These are phyloP conservation scores for Anadara kagoshimensis DNA, from an alignment of 1,140 invertebrate species.

Conservation along the genomic window DNA sequence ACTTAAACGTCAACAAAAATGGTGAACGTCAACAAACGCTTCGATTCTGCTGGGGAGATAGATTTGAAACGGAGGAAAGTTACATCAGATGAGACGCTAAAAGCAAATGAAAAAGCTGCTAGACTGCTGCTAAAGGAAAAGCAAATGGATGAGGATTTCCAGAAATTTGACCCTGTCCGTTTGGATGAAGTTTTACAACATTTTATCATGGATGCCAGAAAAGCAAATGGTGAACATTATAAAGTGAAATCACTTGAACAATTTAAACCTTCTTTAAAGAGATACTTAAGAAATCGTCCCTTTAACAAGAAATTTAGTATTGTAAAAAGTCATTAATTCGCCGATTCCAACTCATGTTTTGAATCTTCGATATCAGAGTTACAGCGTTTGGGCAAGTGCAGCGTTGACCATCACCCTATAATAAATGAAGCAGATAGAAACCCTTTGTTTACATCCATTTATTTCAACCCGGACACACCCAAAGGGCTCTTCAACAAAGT, in stretches of 20 bases:
- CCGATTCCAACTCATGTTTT: too few species aligned
- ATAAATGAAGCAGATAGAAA: too few species aligned
- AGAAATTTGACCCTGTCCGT: conserved; percentile 17
- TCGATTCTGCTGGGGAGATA: background rate
- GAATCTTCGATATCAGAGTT: too few species aligned
- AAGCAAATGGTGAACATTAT: conserved; percentile 27
- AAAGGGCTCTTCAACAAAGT: too few species aligned
- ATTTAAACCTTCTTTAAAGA: conserved; percentile 31
- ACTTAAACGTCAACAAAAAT: too few species aligned
- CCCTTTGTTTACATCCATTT: too few species aligned
- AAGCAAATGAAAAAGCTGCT: too few species aligned
- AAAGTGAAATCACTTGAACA: conserved; percentile 24
- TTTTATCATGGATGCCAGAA: conserved; percentile 31
- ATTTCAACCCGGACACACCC: too few species aligned
- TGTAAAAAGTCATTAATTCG: too few species aligned
- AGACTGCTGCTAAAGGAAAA: conserved; percentile 14
- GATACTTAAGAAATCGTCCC: conserved; percentile 24
- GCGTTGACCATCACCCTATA: too few species aligned
- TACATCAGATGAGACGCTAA: conserved; percentile 9
- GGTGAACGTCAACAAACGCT: background rate
- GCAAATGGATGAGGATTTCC: conserved; percentile 12
- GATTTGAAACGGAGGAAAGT: conserved; percentile 15
- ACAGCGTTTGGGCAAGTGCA: too few species aligned
- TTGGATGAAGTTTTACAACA: conserved; percentile 27
- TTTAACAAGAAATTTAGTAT: conserved; percentile 23